phyloP scores from a whole-genome alignment of 2,113 vertebrate species.

The Todiramphus chloris region DNA sequence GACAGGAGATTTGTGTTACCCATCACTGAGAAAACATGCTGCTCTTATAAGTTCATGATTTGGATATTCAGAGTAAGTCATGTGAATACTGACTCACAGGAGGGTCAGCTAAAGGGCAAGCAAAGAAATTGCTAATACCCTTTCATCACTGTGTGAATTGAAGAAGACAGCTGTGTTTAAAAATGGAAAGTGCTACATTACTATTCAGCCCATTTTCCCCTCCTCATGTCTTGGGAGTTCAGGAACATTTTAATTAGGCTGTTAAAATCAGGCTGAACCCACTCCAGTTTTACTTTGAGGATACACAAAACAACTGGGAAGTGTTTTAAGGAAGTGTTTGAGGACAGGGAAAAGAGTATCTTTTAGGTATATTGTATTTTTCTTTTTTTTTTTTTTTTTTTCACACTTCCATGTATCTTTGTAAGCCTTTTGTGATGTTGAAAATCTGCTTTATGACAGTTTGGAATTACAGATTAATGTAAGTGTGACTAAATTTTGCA shows the following conservation, averaged over 20 bases:
- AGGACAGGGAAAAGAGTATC: neutral
- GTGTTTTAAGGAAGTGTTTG: neutral
- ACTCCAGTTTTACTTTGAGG: neutral
- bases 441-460: neutral
- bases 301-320: neutral
- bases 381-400: neutral
- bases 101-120: neutral
- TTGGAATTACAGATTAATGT: constrained; percentile 34
- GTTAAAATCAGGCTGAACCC: neutral
- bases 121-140: neutral
- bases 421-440: neutral
- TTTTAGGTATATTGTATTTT: neutral
- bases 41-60: constrained; percentile 71
- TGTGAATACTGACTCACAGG: constrained; percentile 70
- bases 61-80: constrained; percentile 70
- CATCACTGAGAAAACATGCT: neutral
- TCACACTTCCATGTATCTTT: neutral
- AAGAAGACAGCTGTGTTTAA: neutral
- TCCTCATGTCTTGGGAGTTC: neutral
- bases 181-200: neutral
- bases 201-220: accelerated
- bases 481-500: constrained; percentile 10
- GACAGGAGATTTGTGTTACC: constrained; percentile 1
- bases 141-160: neutral
- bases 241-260: neutral